A percentile compares a stretch with the other conserved stretches of the same genome.
Evolutionary conservation across 2,113 vertebrate species (phyloP).

Genomic region (Bungarus multicinctus): DNA sequence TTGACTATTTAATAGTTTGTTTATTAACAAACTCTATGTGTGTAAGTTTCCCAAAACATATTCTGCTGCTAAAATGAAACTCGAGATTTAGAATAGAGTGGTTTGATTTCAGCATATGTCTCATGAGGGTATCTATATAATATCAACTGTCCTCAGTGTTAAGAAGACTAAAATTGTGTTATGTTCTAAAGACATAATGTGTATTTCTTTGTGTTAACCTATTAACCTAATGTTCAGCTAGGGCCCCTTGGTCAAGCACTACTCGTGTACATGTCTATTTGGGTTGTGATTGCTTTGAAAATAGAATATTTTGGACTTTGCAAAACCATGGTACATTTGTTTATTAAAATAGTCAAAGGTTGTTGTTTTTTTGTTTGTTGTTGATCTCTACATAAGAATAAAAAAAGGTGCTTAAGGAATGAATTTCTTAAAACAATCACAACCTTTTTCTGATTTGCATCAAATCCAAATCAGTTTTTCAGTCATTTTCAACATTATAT

Average conservation of each 20-base stretch:
- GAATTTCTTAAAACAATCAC: neutral
- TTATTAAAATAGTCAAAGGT: neutral
- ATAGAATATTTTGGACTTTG: neutral
- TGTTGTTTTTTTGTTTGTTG: neutral
- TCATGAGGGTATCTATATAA: slow-evolving; percentile 26
- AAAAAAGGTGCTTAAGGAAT: neutral
- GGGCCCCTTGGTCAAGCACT: neutral
- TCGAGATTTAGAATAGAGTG: neutral
- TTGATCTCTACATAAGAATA: neutral
- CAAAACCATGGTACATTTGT: neutral
- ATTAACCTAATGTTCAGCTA: neutral
- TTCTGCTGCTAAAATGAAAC: slow-evolving; percentile 12
- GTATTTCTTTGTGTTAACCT: neutral
- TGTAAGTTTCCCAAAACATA: neutral
- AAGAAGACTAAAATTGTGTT: slow-evolving; percentile 43
- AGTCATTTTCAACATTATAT: neutral
- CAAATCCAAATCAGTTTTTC: neutral
- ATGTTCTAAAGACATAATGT: slow-evolving; percentile 4
- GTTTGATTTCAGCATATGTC: slow-evolving; percentile 10
- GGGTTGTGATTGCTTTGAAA: neutral
- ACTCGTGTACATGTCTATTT: neutral
- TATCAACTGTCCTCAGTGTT: slow-evolving; percentile 33
- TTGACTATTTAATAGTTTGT: neutral
- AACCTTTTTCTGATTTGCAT: neutral
- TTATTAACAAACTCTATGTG: neutral